Base-by-base conservation (phyloP, 2,888 invertebrate genomes). In the Thera obeliscata region DNA sequence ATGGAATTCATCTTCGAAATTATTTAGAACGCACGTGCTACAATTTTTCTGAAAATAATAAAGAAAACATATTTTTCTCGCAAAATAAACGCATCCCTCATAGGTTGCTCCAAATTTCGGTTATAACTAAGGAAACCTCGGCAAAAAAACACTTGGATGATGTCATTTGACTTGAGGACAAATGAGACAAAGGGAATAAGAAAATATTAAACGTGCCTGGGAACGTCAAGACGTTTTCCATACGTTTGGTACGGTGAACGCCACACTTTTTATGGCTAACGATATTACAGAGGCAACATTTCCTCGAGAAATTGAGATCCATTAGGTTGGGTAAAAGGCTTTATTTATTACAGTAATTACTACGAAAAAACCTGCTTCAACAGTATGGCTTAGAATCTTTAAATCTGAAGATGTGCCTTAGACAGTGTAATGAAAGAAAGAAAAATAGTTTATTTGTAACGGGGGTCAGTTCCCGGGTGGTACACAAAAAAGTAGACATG, bases 101-200 rank as follows among this genome's bases (percentile, higher is more conserved):
- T 61, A 73, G 72, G 75, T 79, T 78, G 77, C 73, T 70, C 73
- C 70, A 75, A 74, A 76, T 77, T 64, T 73, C 67, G 71, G 76
- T 69, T 71, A 75, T 74, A 76, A 77, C 76, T 78, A 77, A 77
- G 81, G 72, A 81, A 78, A 76, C 74, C 70, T 70, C 81, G 79
- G 82, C 77, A 84, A 87, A 87, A 50, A 88, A 87, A 86, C 80
- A 84, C 81, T 81, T 78, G 76, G 84, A 85, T 86, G 87, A 90
- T 88, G 88, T 85, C 84, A 88, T 90, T 83, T 82, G 87, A 84
- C 80, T 87, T 80, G 87, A 82, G 87, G 86, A 90, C 89, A 90
- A 91, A 93, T 91, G 91, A 91, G 87, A 87, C 90, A 87, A 88
- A 91, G 86, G 86, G 90, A 91, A 92, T 91, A 92, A 91, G 92